Percentiles rank a stretch among this genome's conserved stretches.
Conservation (phyloP, 2,113 vertebrate species). For the Sus scrofa region T2T-Sscrofa CM000818.6:7389001-7389500, state of each 20-base stretch:
- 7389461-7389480: not conserved
- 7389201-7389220: not conserved
- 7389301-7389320: too few relatives aligned
- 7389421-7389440: not conserved
- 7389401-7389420: too few relatives aligned
- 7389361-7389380: too few relatives aligned
- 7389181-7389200: not conserved
- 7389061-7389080: not conserved
- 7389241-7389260: not conserved
- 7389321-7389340: too few relatives aligned
- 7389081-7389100: not conserved
- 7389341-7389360: too few relatives aligned
- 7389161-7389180: fast-evolving
- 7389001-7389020: not conserved
- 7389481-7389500: not conserved
- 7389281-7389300: too few relatives aligned
- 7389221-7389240: not conserved
- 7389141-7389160: not conserved
- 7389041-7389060: not conserved
- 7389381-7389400: too few relatives aligned
- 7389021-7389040: not conserved
- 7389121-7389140: not conserved
- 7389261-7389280: too few relatives aligned
- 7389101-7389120: not conserved
- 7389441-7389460: not conserved